Conservation (phyloP, 2,797 vertebrate genomes). For the Onychomys torridus region DNA sequence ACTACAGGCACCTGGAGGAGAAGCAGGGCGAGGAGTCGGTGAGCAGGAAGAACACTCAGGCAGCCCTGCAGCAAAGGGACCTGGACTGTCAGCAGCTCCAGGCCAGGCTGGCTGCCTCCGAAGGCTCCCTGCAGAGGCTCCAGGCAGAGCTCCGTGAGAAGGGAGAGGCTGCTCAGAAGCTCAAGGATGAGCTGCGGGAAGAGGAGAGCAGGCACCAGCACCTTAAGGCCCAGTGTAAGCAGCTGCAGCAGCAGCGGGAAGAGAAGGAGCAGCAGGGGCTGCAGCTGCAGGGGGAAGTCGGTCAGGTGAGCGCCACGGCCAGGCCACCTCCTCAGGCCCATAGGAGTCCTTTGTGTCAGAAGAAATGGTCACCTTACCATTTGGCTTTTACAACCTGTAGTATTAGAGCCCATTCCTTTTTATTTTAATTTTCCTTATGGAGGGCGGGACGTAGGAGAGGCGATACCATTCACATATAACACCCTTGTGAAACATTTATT, state of each 20-base stretch:
- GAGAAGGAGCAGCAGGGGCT: conserved; percentile 95
- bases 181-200: conserved; percentile 93
- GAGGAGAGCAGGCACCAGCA: conserved; percentile 94
- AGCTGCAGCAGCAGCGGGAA: conserved; percentile 95
- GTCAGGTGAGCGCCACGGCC: conserved; percentile 90
- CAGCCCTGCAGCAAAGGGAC: conserved; percentile 93
- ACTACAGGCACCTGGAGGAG: conserved; percentile 92
- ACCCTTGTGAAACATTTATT: background rate
- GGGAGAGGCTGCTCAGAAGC: conserved; percentile 89
- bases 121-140: conserved; percentile 91
- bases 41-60: conserved; percentile 91
- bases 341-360: background rate
- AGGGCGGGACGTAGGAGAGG: background rate
- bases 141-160: conserved; percentile 92
- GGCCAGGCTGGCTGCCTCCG: conserved; percentile 89
- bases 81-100: conserved; percentile 95
- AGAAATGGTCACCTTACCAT: background rate
- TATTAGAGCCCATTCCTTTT: conserved; percentile 43
- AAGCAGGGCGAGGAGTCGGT: conserved; percentile 89
- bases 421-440: conserved; percentile 1
- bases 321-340: background rate
- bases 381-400: background rate
- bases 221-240: conserved; percentile 95
- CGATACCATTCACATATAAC: background rate
- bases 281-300: conserved; percentile 96